Conservation (phyloP, 2,888 invertebrate genomes). For the Dyspetes luteomarginatus region DNA sequence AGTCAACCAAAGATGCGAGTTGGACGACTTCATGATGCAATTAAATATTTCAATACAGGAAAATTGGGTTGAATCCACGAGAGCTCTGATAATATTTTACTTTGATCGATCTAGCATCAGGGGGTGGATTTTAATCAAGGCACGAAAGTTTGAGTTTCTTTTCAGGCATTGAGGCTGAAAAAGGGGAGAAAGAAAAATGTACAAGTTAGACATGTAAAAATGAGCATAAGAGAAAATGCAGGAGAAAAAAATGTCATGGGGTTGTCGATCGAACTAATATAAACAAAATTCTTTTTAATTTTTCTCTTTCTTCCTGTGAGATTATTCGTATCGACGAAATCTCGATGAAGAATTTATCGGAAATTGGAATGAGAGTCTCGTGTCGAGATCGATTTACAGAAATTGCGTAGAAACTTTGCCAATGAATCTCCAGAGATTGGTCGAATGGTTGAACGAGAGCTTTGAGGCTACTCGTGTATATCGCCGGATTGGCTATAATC, state of each 20-base stretch:
- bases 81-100: slow-evolving; percentile 61
- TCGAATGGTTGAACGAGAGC: slow-evolving; percentile 18
- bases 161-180: background rate
- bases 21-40: slow-evolving; percentile 2
- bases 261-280: background rate
- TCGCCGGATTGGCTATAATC: background rate
- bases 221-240: background rate
- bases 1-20: background rate
- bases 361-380: background rate
- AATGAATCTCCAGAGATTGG: slow-evolving; percentile 3
- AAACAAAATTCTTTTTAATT: background rate
- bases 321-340: background rate
- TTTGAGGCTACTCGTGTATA: background rate
- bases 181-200: background rate
- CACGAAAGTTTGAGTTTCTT: slow-evolving; percentile 65
- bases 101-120: slow-evolving; percentile 69
- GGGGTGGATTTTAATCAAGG: slow-evolving; percentile 28
- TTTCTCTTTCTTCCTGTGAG: background rate
- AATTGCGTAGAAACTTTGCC: background rate
- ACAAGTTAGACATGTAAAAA: background rate
- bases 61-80: background rate
- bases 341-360: background rate
- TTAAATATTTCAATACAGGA: slow-evolving; percentile 5
- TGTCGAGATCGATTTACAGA: background rate
- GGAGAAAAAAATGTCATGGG: background rate